Percentiles rank a stretch among this genome's conserved stretches.
These are phyloP conservation scores for Ormyrus rosae DNA, from an alignment of 2,888 invertebrate genomes.

Conservation along the genomic window DNA sequence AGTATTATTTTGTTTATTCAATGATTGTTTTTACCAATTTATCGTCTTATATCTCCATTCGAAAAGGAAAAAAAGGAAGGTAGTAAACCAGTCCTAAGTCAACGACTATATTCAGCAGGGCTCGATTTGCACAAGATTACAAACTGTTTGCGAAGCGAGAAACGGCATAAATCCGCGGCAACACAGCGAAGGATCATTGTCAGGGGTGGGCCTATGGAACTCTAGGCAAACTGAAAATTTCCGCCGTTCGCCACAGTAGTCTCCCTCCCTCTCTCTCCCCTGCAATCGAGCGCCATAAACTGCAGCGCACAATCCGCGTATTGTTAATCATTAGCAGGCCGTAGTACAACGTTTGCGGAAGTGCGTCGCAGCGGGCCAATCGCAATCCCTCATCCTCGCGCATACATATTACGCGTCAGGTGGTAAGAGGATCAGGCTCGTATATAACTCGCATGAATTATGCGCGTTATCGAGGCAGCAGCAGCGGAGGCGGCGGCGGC, in stretches of 20 bases:
- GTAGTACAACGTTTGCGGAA: neutral
- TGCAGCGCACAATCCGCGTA: conserved; percentile 13
- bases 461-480: conserved; percentile 56
- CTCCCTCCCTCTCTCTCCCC: neutral
- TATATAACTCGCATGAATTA: conserved; percentile 63
- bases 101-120: no score
- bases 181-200: conserved; percentile 9
- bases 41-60: no score
- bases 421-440: conserved; percentile 66
- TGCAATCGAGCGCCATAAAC: conserved; percentile 45
- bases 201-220: neutral
- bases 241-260: neutral
- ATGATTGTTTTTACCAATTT: no score
- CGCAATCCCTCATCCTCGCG: conserved; percentile 34
- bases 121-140: no score
- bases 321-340: conserved; percentile 54
- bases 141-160: neutral
- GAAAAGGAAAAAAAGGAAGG: no score
- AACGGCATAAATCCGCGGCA: neutral
- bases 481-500: neutral
- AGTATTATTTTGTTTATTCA: no score
- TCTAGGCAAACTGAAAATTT: neutral
- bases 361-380: conserved; percentile 6
- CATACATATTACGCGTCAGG: conserved; percentile 57
- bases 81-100: no score